These are phyloP conservation scores for Griposia aprilina DNA, from an alignment of 2,888 invertebrate genomes.

Conservation along the genomic window DNA sequence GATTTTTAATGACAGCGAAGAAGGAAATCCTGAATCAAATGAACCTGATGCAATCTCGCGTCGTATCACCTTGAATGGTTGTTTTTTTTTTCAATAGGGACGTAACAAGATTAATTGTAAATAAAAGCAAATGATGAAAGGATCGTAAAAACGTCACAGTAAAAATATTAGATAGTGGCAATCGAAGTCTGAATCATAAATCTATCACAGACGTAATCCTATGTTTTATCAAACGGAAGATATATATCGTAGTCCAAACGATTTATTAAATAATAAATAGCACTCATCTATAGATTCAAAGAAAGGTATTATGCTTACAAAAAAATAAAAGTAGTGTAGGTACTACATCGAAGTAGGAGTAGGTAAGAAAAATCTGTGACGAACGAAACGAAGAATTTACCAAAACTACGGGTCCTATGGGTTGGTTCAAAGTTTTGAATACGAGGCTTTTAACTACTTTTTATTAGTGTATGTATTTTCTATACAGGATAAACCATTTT, in stretches of 20 bases:
- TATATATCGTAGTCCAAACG: constrained; percentile 9
- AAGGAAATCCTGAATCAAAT: constrained; percentile 51
- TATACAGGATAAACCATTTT: too few species aligned
- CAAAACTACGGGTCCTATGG: too few species aligned
- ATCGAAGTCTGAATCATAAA: constrained; percentile 44
- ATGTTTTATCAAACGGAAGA: constrained; percentile 30
- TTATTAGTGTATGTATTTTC: too few species aligned
- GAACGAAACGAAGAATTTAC: neutral
- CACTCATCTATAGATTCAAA: constrained; percentile 2
- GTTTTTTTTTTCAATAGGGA: constrained; percentile 12
- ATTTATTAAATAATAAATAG: constrained; percentile 10
- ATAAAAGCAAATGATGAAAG: constrained; percentile 28
- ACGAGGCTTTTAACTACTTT: too few species aligned
- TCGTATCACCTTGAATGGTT: constrained; percentile 34
- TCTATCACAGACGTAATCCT: constrained; percentile 30
- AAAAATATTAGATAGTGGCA: constrained; percentile 32
- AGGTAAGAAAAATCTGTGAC: neutral
- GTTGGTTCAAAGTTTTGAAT: too few species aligned
- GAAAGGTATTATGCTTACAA: neutral
- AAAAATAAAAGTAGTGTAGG: constrained; percentile 11
- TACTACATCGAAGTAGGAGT: neutral
- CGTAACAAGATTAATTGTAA: constrained; percentile 5
- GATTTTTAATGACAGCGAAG: constrained; percentile 23
- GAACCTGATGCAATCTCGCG: constrained; percentile 23
- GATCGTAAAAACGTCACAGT: constrained; percentile 29